Conservation (phyloP, 1,140 invertebrate genomes). For the Prorops nasuta region DNA sequence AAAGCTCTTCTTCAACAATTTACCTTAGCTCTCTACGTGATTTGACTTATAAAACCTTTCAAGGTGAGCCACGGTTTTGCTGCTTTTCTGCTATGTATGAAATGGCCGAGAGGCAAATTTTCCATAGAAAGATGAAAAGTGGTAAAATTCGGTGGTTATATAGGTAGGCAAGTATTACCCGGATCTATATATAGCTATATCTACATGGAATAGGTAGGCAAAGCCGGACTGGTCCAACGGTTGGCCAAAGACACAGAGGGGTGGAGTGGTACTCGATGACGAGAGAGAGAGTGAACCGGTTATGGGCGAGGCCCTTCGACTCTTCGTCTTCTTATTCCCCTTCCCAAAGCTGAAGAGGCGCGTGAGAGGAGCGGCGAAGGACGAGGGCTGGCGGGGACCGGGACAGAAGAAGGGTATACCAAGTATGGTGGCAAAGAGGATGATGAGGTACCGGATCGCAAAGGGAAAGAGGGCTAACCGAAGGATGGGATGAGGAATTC, state of each 20-base stretch:
- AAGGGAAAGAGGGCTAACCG: conserved; percentile 11
- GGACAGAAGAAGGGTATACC: conserved; percentile 41
- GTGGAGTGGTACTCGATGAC: conserved; percentile 39
- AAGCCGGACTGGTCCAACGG: conserved; percentile 26
- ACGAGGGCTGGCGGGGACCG: conserved; percentile 9
- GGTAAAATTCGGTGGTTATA: too few relatives aligned
- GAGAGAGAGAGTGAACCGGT: conserved; percentile 52
- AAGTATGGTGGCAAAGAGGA: conserved; percentile 56
- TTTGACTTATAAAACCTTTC: too few relatives aligned
- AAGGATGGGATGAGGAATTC: conserved; percentile 56
- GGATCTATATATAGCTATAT: conserved; percentile 19
- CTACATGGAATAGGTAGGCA: conserved; percentile 39
- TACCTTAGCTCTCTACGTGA: too few relatives aligned
- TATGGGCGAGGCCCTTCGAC: conserved; percentile 50
- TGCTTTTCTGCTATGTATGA: too few relatives aligned
- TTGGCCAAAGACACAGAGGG: conserved; percentile 17
- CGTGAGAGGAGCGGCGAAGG: conserved; percentile 4
- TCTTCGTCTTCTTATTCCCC: conserved; percentile 30
- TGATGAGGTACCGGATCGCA: conserved; percentile 37
- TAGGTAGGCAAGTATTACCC: conserved; percentile 30
- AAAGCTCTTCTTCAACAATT: conserved; percentile 2
- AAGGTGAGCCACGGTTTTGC: too few relatives aligned
- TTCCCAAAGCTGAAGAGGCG: conserved; percentile 13
- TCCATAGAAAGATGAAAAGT: background rate
- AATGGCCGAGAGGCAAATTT: background rate